Conservation (phyloP, 2,888 invertebrate species). For the Dryobotodes eremita region DNA sequence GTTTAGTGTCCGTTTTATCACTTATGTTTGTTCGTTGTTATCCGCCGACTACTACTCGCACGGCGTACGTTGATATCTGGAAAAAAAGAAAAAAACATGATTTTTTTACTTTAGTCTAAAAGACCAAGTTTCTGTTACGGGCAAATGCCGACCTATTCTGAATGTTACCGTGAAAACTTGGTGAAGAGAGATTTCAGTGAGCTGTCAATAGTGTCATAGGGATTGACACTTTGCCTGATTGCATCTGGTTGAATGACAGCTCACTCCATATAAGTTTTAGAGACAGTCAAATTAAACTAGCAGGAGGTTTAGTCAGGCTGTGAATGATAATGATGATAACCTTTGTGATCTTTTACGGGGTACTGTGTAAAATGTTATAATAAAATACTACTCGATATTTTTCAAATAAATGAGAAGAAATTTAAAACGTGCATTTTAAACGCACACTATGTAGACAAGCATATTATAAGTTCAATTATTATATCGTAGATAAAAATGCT, state of each 20-base stretch:
- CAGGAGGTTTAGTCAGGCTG: too few species aligned
- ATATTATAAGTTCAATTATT: too few species aligned
- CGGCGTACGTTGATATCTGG: constrained; percentile 89
- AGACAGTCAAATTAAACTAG: neutral
- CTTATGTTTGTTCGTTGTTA: constrained; percentile 86
- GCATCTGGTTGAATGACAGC: too few species aligned
- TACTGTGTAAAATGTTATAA: too few species aligned
- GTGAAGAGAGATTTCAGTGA: neutral
- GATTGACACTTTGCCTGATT: too few species aligned
- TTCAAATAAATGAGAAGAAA: too few species aligned
- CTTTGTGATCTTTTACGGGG: too few species aligned
- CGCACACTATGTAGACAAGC: too few species aligned
- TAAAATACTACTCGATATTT: too few species aligned
- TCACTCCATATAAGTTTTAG: neutral
- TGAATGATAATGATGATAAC: too few species aligned
- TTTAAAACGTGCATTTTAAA: too few species aligned
- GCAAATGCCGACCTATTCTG: neutral
- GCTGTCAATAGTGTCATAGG: neutral
- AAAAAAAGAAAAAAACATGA: constrained; percentile 64
- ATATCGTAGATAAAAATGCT: too few species aligned
- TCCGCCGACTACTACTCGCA: constrained; percentile 87
- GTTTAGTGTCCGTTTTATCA: constrained; percentile 83
- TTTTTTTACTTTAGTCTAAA: neutral
- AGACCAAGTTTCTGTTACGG: neutral
- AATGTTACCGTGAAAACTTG: neutral